Percentiles rank a stretch among this genome's conserved stretches.
Conservation (phyloP, 1,140 invertebrate genomes). For the Diabrotica virgifera region DNA sequence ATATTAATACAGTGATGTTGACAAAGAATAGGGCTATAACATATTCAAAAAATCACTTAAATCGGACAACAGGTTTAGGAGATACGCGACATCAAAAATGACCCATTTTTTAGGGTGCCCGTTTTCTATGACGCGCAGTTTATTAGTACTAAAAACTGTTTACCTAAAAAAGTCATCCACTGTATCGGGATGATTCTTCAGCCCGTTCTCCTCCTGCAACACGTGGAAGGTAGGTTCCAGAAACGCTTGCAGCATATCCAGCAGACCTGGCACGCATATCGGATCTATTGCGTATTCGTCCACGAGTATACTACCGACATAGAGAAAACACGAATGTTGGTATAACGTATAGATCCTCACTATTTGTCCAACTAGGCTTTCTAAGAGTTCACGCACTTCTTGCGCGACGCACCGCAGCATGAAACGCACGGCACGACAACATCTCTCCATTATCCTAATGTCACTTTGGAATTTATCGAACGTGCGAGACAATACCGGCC, state of each 20-base stretch:
- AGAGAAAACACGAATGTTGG: conserved; percentile 92
- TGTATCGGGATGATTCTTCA: conserved; percentile 93
- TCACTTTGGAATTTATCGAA: conserved; percentile 77
- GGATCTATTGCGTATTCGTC: conserved; percentile 83
- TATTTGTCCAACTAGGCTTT: conserved; percentile 82
- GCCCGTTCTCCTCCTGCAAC: conserved; percentile 70
- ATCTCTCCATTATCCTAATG: conserved; percentile 84
- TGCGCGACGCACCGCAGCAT: conserved; percentile 81
- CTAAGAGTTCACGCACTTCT: conserved; percentile 66
- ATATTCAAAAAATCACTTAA: no score
- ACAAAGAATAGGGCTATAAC: no score
- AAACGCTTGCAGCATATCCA: conserved; percentile 86
- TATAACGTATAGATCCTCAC: conserved; percentile 77
- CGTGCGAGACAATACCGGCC: conserved; percentile 80
- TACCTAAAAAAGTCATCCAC: conserved; percentile 93
- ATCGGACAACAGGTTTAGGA: no score
- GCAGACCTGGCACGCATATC: conserved; percentile 68
- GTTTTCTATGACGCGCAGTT: no score
- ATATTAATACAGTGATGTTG: no score
- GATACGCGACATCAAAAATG: no score
- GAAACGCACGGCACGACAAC: conserved; percentile 87
- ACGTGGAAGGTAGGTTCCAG: conserved; percentile 80
- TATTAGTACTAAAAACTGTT: conserved; percentile 39
- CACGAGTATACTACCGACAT: conserved; percentile 91
- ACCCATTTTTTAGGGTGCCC: no score